Evolutionary conservation across 2,113 vertebrate species (phyloP).

Genomic region (Neoarius graeffei): DNA sequence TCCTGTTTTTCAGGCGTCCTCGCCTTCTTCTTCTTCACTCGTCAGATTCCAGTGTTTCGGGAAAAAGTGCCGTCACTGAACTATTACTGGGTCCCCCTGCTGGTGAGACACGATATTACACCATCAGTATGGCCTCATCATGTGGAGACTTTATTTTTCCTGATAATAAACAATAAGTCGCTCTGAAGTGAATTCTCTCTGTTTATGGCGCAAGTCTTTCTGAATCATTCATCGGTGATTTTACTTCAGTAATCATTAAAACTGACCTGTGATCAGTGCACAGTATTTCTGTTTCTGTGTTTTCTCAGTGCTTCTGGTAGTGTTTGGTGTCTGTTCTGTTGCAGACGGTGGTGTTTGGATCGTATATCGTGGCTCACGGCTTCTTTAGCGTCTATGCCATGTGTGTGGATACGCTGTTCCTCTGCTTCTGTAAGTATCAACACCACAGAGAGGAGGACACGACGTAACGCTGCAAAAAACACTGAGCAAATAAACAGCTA

Average conservation of each 20-base stretch:
- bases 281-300: neutral
- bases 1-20: conserved; percentile 78
- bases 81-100: conserved; percentile 91
- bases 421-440: conserved; percentile 95
- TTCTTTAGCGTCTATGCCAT: conserved; percentile 97
- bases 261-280: neutral
- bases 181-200: neutral
- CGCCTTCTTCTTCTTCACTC: conserved; percentile 91
- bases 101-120: conserved; percentile 78
- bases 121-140: neutral
- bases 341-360: conserved; percentile 88
- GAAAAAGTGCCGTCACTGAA: conserved; percentile 83
- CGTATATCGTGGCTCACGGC: conserved; percentile 89
- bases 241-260: neutral
- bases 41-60: conserved; percentile 77
- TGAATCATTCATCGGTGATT: neutral
- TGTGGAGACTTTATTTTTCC: neutral
- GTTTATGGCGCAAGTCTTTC: neutral
- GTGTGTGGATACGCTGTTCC: conserved; percentile 96
- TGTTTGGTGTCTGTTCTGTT: conserved; percentile 46
- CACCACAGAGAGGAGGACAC: neutral
- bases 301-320: neutral
- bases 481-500: neutral
- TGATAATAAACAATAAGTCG: neutral
- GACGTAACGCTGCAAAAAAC: neutral